These are phyloP conservation scores for Siniperca scherzeri DNA, from an alignment of 2,797 vertebrate species.

Conservation along the genomic window DNA sequence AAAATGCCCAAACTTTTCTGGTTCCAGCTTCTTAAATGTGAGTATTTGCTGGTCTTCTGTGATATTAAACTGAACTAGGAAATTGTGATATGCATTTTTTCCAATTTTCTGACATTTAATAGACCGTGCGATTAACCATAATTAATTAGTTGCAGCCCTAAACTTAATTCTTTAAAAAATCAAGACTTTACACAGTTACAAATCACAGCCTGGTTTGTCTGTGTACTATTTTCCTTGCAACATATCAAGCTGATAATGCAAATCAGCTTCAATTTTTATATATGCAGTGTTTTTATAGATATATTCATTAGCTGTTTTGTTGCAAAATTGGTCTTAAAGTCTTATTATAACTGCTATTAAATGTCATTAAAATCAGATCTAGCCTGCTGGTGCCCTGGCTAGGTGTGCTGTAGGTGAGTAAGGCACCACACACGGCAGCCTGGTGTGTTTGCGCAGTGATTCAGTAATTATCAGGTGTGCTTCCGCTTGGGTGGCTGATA, in stretches of 20 bases:
- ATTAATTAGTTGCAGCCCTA: background rate
- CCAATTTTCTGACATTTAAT: background rate
- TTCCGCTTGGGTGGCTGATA: constrained; percentile 72
- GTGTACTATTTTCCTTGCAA: background rate
- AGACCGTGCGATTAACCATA: background rate
- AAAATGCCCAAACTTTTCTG: background rate
- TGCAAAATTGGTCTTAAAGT: background rate
- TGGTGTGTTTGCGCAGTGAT: constrained; percentile 50
- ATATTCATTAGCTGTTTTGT: background rate
- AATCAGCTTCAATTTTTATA: background rate
- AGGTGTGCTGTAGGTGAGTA: constrained; percentile 34
- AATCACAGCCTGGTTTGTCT: background rate
- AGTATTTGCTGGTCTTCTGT: background rate
- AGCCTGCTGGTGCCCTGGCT: constrained; percentile 3
- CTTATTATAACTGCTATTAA: background rate
- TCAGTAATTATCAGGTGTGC: constrained; percentile 78
- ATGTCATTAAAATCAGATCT: background rate
- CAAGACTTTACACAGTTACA: background rate
- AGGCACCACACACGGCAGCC: constrained; percentile 19
- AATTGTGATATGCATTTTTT: background rate
- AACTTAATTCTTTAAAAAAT: background rate
- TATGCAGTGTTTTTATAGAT: background rate
- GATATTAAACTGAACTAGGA: background rate
- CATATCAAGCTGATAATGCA: background rate
- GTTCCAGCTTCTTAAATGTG: background rate